These are phyloP conservation scores for Pseudorhiza aurosa DNA, from an alignment of 30 jellyfish, hydroid and myxozoan species.

Conservation along the genomic window DNA sequence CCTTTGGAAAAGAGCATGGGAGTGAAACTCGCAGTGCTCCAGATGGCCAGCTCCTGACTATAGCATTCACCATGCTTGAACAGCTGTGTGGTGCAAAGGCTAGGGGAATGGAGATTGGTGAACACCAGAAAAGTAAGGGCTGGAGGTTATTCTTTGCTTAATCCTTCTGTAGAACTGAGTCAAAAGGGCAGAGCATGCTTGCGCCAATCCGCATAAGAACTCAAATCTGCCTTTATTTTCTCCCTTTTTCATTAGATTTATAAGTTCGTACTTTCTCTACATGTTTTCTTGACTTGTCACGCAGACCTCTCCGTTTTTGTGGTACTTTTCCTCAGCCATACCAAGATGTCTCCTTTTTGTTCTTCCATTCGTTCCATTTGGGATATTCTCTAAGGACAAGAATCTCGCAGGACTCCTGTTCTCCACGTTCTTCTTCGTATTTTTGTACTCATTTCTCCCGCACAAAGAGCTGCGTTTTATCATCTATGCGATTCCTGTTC, in stretches of 20 bases:
- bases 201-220: background rate
- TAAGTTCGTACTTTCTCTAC: too few relatives aligned
- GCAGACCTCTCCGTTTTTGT: conserved; percentile 84
- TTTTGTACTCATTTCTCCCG: conserved; percentile 85
- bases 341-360: conserved; percentile 74
- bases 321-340: conserved; percentile 93
- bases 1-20: too few relatives aligned
- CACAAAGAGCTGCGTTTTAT: conserved; percentile 94
- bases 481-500: conserved; percentile 77
- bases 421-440: conserved; percentile 56
- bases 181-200: too few relatives aligned
- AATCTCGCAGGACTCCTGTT: conserved; percentile 39
- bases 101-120: too few relatives aligned
- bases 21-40: too few relatives aligned
- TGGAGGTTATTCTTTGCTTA: too few relatives aligned
- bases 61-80: too few relatives aligned
- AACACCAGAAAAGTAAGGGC: too few relatives aligned
- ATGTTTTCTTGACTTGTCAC: background rate
- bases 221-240: background rate
- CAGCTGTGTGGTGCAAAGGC: too few relatives aligned
- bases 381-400: background rate
- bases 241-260: too few relatives aligned
- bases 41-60: too few relatives aligned
- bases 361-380: conserved; percentile 68
- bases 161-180: too few relatives aligned